Evolutionary conservation across 2,888 invertebrate species (phyloP).

Genomic region (Erynnis tages): DNA sequence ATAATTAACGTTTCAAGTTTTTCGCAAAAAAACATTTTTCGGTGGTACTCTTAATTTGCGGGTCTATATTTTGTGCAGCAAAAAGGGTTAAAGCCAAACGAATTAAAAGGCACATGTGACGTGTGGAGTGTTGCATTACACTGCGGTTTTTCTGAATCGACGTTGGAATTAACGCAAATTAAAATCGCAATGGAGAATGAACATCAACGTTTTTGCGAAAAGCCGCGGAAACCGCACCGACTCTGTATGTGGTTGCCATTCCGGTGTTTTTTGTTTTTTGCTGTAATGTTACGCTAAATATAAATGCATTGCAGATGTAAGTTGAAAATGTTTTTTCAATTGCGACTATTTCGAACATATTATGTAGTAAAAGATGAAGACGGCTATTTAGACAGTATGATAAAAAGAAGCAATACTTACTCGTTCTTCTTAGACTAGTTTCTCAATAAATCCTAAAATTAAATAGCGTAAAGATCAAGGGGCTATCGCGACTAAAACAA

Average conservation of each 20-base stretch:
- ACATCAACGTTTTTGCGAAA: slow-evolving; percentile 1
- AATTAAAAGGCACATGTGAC: slow-evolving; percentile 2
- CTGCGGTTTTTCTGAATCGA: slow-evolving; percentile 1
- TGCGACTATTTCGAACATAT: too few species aligned
- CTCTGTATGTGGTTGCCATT: neutral
- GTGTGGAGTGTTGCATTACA: neutral
- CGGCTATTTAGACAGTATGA: too few species aligned
- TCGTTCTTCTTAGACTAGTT: neutral
- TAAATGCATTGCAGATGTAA: slow-evolving; percentile 5
- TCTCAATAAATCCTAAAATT: neutral
- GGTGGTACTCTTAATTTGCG: neutral
- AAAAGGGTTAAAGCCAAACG: slow-evolving; percentile 2
- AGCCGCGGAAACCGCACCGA: slow-evolving; percentile 7
- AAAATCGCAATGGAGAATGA: slow-evolving; percentile 16
- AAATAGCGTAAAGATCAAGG: neutral
- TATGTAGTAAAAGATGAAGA: too few species aligned
- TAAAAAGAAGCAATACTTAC: neutral
- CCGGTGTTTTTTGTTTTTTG: slow-evolving; percentile 1
- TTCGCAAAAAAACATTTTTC: too few species aligned
- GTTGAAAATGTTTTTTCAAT: neutral
- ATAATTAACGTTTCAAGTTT: neutral
- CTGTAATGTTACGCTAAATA: neutral
- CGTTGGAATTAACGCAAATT: slow-evolving; percentile 18
- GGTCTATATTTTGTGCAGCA: neutral
- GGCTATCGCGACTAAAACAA: neutral